Base-by-base conservation (phyloP, 2,888 invertebrate species). In the Glyphotaelius pellucidus region DNA sequence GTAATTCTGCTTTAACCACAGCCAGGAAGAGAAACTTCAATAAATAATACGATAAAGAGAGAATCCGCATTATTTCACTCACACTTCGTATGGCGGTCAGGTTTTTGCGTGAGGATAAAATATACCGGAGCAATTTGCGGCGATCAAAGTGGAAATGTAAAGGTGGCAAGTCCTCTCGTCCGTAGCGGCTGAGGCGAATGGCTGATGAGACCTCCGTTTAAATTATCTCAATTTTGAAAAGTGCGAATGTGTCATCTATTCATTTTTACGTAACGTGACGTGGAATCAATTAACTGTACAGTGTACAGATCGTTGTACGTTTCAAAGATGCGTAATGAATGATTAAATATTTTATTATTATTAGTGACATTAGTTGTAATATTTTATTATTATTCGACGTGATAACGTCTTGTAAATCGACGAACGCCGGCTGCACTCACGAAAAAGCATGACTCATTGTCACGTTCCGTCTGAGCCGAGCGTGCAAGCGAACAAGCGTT, bases 91-190 rank as follows among this genome's bases (percentile, higher is more conserved):
- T 83, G 83, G 83, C 83, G 83, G 83, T 83, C 83, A 83, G 83
- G 83, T 83, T 38, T 31, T 15, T 5, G 83, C 31, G 25, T 25
- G 31, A 83, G 25, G 83, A 83, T 32, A 19, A 83, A 83, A 25
- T 83, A n/a, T 83, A 83, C 83, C 19, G n/a, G 31, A 35, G 83
- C 35, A 83, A 83, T 83, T 83, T 83, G 83, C 83, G 83, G 35
- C 83, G 35, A 83, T 67, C n/a, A 67, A 35, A 83, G 32, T 19
- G 83, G 83, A 31, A 83, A 83, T 32, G 83, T 83, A 83, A 32
- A 38, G 25, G 83, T 67, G 67, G 67, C 9, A 67, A 2, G 25
- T 25, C 25, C n/a, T 67, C 9, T 67, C 67, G 4, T 67, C 83
- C 67, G 7, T 25, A 2, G 25, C 35, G 38, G 9, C 35, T 38